Base-by-base conservation (phyloP, 2,888 invertebrate genomes). In the Phorcus lineatus region DNA sequence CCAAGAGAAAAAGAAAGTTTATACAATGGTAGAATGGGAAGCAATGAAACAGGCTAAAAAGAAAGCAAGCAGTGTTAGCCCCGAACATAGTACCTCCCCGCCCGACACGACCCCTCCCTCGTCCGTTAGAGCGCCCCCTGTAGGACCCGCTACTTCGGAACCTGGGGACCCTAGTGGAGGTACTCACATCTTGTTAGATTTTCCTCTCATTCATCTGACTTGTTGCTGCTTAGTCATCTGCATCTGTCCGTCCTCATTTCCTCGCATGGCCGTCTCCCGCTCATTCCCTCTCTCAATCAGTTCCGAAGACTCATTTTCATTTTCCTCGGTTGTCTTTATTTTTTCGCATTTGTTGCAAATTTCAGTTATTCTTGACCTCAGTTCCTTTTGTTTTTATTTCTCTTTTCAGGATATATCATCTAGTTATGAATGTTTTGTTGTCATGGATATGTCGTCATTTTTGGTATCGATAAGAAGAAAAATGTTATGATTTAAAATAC, bases 1-100 rank as follows among this genome's bases (percentile, higher is more conserved):
- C 85, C 88, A 89, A 76, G 90, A 90, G 80, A 86, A 83, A 74
- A 91, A 91, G 79, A 90, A 90, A 80, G 89, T 91, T 55, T 91
- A 85, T 80, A 91, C 90, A 19, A 91, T 91, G 91, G 86, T 88
- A n/a, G 91, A 91, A 82, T 90, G 90, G 90, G 91, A 91, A 84
- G 91, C 88, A 16, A 87, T 90, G 89, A 90, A 89, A 76, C 83
- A 87, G 57, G 81, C 85, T 9, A 89, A 87, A 52, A 52, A 22
- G 57, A 67, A 55, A 47, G 54, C 70, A 16, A 62, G 47, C 24
- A 19, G 28, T 53, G 28, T 24, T 0, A 74, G 19, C 28, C 40
- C 17, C 40, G 40, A 24, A 62, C 40, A 13, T 36, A 74, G 55
- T 28, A 66, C 70, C 67, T 80, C 66, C 55, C 80, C 57, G 53